Evolutionary conservation across 2,113 vertebrate species (phyloP).

Genomic region (Anolis sagrei): DNA sequence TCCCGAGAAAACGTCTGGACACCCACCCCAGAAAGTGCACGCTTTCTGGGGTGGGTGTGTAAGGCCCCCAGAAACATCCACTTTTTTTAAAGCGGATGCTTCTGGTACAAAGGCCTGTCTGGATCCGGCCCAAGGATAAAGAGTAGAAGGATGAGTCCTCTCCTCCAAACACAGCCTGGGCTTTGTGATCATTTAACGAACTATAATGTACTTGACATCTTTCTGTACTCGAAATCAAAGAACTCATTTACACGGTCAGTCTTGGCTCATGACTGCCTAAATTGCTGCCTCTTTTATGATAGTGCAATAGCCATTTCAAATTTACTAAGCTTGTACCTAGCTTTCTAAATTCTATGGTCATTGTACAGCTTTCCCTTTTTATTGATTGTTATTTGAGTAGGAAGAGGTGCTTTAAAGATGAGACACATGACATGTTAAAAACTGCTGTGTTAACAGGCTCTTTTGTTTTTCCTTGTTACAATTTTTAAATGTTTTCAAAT

Average conservation of each 20-base stretch:
- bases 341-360: slow-evolving; percentile 32
- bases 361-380: background rate
- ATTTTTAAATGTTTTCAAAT: slow-evolving; percentile 2
- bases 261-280: background rate
- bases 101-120: no score
- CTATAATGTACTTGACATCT: background rate
- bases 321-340: background rate
- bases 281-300: background rate
- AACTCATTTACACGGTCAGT: background rate
- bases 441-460: slow-evolving; percentile 7
- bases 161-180: background rate
- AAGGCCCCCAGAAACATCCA: no score
- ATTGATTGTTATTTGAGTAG: background rate
- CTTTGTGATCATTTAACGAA: background rate
- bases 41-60: no score
- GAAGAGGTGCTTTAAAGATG: background rate
- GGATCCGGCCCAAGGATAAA: no score
- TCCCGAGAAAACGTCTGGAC: no score
- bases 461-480: slow-evolving; percentile 28
- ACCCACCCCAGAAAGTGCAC: no score
- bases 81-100: no score
- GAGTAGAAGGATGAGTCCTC: background rate
- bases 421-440: slow-evolving; percentile 28
- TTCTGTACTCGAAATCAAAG: background rate
- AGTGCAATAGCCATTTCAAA: background rate